phyloP scores from a whole-genome alignment of 2,888 invertebrate genomes.

The Pteria penguin region DNA sequence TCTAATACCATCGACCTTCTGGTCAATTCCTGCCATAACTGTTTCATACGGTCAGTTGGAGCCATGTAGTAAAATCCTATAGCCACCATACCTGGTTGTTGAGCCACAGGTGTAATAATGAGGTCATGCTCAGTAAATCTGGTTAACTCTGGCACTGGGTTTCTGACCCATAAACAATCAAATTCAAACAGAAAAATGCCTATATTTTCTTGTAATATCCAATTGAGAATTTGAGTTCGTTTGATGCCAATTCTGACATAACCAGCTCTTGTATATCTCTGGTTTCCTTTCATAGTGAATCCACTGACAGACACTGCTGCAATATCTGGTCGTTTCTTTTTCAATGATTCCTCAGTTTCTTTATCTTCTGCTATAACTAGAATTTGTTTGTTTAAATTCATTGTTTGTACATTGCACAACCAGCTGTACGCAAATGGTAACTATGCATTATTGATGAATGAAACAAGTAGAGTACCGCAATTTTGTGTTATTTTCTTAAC shows the following conservation, averaged over 20 bases:
- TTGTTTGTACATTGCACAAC: slow-evolving; percentile 63
- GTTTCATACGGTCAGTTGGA: slow-evolving; percentile 51
- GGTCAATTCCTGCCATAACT: slow-evolving; percentile 57
- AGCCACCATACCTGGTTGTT: slow-evolving; percentile 44
- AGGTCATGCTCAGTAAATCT: slow-evolving; percentile 47
- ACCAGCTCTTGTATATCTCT: slow-evolving; percentile 60
- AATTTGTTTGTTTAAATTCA: slow-evolving; percentile 60
- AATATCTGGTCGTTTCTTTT: slow-evolving; percentile 58
- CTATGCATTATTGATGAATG: slow-evolving; percentile 64
- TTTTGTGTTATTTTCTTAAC: slow-evolving; percentile 46
- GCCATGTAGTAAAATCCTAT: slow-evolving; percentile 62
- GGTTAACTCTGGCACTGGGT: too few relatives aligned
- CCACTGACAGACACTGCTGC: slow-evolving; percentile 49
- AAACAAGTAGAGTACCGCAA: slow-evolving; percentile 53
- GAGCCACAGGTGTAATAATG: slow-evolving; percentile 53
- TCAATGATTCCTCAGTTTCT: slow-evolving; percentile 48
- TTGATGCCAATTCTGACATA: too few relatives aligned
- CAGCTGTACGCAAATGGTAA: slow-evolving; percentile 60
- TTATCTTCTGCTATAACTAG: slow-evolving; percentile 61
- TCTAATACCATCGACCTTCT: slow-evolving; percentile 49
- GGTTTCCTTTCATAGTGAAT: slow-evolving; percentile 49
- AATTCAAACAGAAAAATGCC: too few relatives aligned
- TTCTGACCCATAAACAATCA: too few relatives aligned
- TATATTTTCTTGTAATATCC: too few relatives aligned
- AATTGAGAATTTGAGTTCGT: too few relatives aligned